Evolutionary conservation across 2,888 invertebrate genomes (phyloP).

Genomic region (Ametastegia equiseti): DNA sequence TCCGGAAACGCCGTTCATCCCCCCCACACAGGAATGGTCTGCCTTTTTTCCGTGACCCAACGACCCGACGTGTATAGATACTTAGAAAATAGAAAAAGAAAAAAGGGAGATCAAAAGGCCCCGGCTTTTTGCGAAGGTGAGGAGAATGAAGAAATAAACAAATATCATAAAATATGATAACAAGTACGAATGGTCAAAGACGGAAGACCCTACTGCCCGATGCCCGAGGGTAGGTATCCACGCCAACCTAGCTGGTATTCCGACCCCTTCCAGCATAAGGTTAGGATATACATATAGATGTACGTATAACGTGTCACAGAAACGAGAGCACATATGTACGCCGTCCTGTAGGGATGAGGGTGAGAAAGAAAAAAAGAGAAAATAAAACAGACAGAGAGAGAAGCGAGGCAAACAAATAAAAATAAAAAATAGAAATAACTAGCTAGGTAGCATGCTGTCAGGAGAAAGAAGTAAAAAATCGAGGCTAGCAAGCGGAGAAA

Average conservation of each 20-base stretch:
- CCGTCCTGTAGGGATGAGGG: neutral
- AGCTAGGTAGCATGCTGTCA: conserved; percentile 2
- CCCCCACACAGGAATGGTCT: neutral
- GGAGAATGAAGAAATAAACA: neutral
- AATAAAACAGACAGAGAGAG: neutral
- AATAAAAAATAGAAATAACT: too few relatives aligned
- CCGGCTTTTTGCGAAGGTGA: neutral
- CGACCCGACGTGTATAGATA: neutral
- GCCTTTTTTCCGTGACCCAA: too few relatives aligned
- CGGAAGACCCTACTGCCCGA: neutral
- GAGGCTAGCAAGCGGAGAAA: neutral
- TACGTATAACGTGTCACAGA: neutral
- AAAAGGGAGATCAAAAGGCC: too few relatives aligned
- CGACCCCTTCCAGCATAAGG: neutral
- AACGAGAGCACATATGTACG: conserved; percentile 19
- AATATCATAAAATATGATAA: neutral
- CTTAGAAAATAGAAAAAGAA: too few relatives aligned
- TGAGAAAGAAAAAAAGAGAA: neutral
- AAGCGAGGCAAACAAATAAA: neutral
- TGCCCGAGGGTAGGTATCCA: neutral
- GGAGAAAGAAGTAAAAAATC: neutral
- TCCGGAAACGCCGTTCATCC: neutral
- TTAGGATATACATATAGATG: neutral
- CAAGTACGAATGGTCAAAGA: neutral
- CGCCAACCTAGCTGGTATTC: neutral